Conservation (phyloP, 1,140 invertebrate genomes). For the Nymphalis io region DNA sequence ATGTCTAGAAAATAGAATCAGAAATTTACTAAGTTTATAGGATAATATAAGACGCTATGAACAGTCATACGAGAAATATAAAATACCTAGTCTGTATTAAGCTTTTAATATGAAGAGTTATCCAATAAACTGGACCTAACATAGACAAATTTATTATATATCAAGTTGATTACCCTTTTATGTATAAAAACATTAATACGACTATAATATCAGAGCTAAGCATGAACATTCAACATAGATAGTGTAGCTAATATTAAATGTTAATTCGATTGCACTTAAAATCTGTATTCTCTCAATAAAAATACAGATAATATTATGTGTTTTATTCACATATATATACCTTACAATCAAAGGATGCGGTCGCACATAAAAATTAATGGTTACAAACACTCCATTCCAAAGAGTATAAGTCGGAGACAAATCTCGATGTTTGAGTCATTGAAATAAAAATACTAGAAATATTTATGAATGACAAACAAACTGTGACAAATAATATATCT, state of each 20-base stretch:
- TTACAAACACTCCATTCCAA: slow-evolving; percentile 61
- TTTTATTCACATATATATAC: slow-evolving; percentile 42
- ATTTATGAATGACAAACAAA: slow-evolving; percentile 5
- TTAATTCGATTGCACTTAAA: slow-evolving; percentile 26
- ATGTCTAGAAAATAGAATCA: too few relatives aligned
- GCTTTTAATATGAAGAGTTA: not conserved
- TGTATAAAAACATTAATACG: not conserved
- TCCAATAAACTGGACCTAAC: not conserved
- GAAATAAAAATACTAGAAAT: slow-evolving; percentile 26
- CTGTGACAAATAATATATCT: too few relatives aligned
- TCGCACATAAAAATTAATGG: slow-evolving; percentile 66
- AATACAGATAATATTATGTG: slow-evolving; percentile 43
- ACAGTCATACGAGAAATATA: too few relatives aligned
- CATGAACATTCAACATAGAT: slow-evolving; percentile 1
- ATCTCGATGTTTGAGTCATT: slow-evolving; percentile 38
- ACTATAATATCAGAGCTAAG: not conserved
- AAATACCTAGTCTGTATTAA: not conserved
- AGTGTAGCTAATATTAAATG: slow-evolving; percentile 29
- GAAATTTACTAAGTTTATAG: too few relatives aligned
- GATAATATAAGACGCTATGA: too few relatives aligned
- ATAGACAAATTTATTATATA: not conserved
- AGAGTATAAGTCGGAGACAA: slow-evolving; percentile 55
- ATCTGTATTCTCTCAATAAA: slow-evolving; percentile 34
- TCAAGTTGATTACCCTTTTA: not conserved
- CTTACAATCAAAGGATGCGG: slow-evolving; percentile 56